A percentile compares a stretch with the other conserved stretches of the same genome.
Evolutionary conservation across 1,140 invertebrate species (phyloP).

Genomic region (Cherax destructor): DNA sequence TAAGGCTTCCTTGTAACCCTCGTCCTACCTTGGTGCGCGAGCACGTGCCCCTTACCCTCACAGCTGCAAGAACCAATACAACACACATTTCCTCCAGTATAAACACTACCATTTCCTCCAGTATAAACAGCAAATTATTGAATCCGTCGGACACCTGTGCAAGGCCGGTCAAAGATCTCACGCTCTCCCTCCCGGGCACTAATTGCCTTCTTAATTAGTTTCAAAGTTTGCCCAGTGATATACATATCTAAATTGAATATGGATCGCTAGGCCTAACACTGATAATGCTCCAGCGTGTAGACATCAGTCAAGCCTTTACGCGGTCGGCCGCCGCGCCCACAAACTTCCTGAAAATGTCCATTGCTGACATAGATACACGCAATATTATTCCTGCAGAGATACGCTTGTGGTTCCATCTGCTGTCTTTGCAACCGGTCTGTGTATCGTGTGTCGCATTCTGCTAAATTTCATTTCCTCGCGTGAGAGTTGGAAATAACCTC

Average conservation of each 20-base stretch:
- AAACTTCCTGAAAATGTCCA: conserved; percentile 33
- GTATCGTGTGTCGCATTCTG: not conserved
- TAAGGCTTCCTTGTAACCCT: no score
- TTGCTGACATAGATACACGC: conserved; percentile 13
- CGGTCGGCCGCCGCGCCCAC: not conserved
- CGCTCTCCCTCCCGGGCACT: conserved; percentile 44
- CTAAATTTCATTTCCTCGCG: conserved; percentile 9
- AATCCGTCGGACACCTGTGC: conserved; percentile 19
- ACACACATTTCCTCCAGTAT: not conserved
- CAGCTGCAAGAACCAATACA: not conserved
- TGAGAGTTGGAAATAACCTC: not conserved
- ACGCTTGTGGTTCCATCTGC: not conserved
- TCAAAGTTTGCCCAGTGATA: conserved; percentile 53
- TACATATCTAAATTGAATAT: conserved; percentile 64
- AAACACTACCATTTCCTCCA: conserved; percentile 1
- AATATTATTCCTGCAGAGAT: conserved; percentile 3
- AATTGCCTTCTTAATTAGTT: conserved; percentile 62
- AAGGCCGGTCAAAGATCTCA: conserved; percentile 25
- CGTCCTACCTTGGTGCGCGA: no score
- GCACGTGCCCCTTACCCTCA: no score
- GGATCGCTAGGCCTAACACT: conserved; percentile 55
- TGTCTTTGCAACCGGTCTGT: not conserved
- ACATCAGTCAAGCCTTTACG: conserved; percentile 17
- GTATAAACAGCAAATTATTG: conserved; percentile 28
- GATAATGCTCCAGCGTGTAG: conserved; percentile 12